Evolutionary conservation across 2,888 invertebrate species (phyloP), one percentile per base, ranked within the genome.

Genomic region (Ectobius pallidus): DNA sequence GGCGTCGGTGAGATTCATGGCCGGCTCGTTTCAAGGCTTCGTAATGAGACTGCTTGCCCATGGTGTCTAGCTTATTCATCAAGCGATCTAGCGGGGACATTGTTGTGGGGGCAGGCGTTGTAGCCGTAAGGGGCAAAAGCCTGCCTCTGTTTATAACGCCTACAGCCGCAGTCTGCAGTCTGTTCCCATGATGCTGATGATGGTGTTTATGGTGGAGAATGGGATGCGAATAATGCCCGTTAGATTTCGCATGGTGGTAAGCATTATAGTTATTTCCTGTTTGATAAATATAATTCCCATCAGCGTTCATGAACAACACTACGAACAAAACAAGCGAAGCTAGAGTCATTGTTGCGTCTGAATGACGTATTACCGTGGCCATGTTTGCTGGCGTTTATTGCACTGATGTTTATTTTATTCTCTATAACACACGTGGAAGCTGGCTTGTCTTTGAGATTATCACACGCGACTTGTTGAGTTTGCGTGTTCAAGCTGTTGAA

Each of bases 121-220:
- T 32, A 7, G 58, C 30, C 7, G 30, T 58, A 2, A 25, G 16
- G 0, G 58, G 30, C 6, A 58, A 22, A 27, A 65, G 9, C n/a
- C 65, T 65, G 22, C 44, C 42, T 18, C 46, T 65, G 25, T 34
- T 65, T 9, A 65, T n/a, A 11, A 65, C 39, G n/a, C 30, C 65
- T n/a, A 65, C 65, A 27, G 46, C 46, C 3, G 65, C 65, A n/a
- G 44, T 42, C 7, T 46, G 65, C 1, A 65, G 46, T 27, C 44
- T 42, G 6, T 27, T 4, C 16, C 9, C 30, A 30, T n/a, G 6
- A 6, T n/a, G 6, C 6, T 25, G 16, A 9, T 58, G 58, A 22
- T 49, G 49, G 30, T 58, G 58, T 4, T 46, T 11, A n/a, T 58
- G 58, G 3, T 30, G 58, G 7, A n/a, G n/a, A 2, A 22, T 27